These are phyloP conservation scores for Clarias macrocephalus DNA, from an alignment of 2,113 vertebrate species.

Conservation along the genomic window DNA sequence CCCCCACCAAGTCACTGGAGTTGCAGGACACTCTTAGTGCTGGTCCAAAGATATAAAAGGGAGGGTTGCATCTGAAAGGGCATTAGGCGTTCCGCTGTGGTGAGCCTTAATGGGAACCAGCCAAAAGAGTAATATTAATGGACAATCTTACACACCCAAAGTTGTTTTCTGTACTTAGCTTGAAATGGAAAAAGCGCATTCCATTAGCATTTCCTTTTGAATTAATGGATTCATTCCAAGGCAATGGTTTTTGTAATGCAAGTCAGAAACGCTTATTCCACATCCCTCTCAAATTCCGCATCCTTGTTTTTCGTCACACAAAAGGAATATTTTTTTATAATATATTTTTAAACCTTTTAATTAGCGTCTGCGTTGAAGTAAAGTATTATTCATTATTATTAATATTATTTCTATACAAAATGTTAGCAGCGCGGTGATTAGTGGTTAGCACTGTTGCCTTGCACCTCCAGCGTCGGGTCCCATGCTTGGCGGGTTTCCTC, in stretches of 20 bases:
- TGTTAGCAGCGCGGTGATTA: too few relatives aligned
- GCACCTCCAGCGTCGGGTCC: too few relatives aligned
- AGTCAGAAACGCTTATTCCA: not conserved
- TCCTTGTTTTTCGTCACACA: constrained; percentile 2
- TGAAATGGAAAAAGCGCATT: not conserved
- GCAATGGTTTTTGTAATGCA: not conserved
- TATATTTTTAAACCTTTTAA: not conserved
- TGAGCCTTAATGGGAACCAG: too few relatives aligned
- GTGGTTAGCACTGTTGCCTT: too few relatives aligned
- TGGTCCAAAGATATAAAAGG: too few relatives aligned
- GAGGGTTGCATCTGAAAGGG: too few relatives aligned
- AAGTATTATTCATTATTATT: not conserved
- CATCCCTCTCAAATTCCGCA: not conserved
- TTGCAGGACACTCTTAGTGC: too few relatives aligned
- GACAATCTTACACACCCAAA: constrained; percentile 35
- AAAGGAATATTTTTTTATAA: not conserved
- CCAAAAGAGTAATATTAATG: not conserved
- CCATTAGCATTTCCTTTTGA: not conserved
- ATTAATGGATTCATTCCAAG: not conserved
- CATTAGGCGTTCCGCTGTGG: too few relatives aligned
- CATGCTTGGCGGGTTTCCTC: too few relatives aligned
- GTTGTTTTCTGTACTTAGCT: constrained; percentile 7
- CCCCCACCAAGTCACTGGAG: too few relatives aligned
- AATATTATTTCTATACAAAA: too few relatives aligned
- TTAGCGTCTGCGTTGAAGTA: not conserved